Evolutionary conservation across 64 coral and sea anemone genomes (phyloP).

Genomic region (Trachythela sp.): DNA sequence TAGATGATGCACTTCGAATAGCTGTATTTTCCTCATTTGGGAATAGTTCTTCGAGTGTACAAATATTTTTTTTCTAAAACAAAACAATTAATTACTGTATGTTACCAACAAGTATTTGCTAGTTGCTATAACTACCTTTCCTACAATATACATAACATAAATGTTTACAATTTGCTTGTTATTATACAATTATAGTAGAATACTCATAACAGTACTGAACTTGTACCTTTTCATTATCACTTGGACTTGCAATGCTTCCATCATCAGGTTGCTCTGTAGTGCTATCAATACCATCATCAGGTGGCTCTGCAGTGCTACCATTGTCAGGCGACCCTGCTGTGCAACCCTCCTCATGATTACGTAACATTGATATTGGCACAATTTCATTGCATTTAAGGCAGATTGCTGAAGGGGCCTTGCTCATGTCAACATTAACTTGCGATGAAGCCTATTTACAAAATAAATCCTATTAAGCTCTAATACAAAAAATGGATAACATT

Average conservation of each 20-base stretch:
- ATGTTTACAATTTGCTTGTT: background rate
- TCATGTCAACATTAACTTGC: background rate
- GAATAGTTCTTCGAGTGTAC: conserved; percentile 35
- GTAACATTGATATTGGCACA: background rate
- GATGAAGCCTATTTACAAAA: too few species aligned
- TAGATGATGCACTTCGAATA: conserved; percentile 16
- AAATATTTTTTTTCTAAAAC: background rate
- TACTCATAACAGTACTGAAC: too few species aligned
- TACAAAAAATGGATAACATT: too few species aligned
- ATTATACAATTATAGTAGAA: too few species aligned
- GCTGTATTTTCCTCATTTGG: conserved; percentile 24
- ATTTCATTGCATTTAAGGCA: background rate
- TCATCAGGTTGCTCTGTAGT: background rate
- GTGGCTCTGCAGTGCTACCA: background rate
- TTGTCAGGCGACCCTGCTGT: background rate
- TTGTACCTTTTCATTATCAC: too few species aligned
- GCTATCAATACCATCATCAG: background rate
- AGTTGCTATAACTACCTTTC: background rate
- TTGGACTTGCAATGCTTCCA: background rate
- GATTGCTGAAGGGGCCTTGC: background rate
- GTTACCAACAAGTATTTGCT: background rate
- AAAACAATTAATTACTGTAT: background rate
- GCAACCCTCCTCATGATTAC: background rate
- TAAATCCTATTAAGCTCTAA: too few species aligned
- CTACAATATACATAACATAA: background rate